phyloP scores from a whole-genome alignment of 1,140 invertebrate genomes.

The Melanaphis sacchari region DNA sequence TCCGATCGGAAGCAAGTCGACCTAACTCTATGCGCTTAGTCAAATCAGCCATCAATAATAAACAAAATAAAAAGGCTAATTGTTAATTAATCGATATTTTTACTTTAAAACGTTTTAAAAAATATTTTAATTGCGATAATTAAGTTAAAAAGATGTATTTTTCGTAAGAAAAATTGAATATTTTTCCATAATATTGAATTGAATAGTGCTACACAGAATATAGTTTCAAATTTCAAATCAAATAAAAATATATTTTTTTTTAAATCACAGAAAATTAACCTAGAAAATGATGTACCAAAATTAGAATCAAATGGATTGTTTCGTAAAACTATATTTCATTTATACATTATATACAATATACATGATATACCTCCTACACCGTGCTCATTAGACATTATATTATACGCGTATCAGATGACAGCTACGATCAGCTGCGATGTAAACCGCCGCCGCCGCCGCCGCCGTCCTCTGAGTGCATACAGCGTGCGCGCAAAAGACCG shows the following conservation, averaged over 20 bases:
- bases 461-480: slow-evolving; percentile 4
- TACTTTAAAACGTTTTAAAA: background rate
- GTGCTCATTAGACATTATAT: background rate
- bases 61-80: too few species aligned
- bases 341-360: background rate
- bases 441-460: too few species aligned
- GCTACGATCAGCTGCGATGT: background rate
- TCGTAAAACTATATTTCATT: background rate
- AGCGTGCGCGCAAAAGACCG: background rate
- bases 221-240: background rate
- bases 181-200: background rate
- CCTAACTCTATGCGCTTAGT: too few species aligned
- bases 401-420: background rate
- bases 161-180: background rate
- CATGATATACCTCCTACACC: background rate
- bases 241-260: background rate
- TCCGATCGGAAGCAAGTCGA: too few species aligned
- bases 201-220: background rate
- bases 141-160: background rate
- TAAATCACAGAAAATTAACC: background rate
- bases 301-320: background rate
- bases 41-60: too few species aligned
- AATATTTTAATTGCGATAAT: background rate
- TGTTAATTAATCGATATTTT: too few species aligned
- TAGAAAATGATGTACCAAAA: background rate